These are phyloP conservation scores for Fringilla coelebs DNA, from an alignment of 2,797 vertebrate species.

Conservation along the genomic window DNA sequence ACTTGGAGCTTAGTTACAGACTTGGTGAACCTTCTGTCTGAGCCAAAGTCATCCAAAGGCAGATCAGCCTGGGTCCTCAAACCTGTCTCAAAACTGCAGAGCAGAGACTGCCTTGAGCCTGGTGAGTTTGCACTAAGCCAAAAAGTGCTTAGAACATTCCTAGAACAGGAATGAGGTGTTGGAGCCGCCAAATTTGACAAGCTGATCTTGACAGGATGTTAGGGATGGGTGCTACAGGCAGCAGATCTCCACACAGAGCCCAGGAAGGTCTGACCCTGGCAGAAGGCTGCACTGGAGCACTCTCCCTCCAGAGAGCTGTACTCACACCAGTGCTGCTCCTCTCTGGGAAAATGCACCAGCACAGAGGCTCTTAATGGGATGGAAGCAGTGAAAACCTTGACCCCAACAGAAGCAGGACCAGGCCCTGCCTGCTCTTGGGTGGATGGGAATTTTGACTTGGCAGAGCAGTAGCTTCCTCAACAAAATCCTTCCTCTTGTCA, in stretches of 20 bases:
- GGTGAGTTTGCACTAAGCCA: neutral
- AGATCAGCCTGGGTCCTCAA: neutral
- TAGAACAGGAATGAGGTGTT: neutral
- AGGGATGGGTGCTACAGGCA: accelerated
- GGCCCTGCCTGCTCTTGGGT: neutral
- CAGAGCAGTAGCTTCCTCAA: neutral
- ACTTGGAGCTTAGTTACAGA: neutral
- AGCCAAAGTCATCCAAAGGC: neutral
- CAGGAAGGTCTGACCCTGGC: neutral
- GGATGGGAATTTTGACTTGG: conserved; percentile 31
- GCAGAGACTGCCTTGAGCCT: neutral
- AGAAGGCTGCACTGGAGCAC: neutral
- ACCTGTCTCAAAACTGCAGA: accelerated
- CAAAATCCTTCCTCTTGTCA: conserved; percentile 37
- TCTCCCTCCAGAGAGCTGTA: neutral
- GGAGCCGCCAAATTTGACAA: neutral
- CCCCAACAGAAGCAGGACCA: neutral
- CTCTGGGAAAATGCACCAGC: neutral
- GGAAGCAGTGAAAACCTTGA: neutral
- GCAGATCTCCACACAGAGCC: accelerated
- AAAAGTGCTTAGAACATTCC: neutral
- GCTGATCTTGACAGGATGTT: neutral
- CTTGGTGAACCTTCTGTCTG: neutral
- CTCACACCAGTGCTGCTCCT: neutral
- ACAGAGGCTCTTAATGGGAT: neutral